Conservation (phyloP, 2,113 vertebrate species). For the Picathartes gymnocephalus region DNA sequence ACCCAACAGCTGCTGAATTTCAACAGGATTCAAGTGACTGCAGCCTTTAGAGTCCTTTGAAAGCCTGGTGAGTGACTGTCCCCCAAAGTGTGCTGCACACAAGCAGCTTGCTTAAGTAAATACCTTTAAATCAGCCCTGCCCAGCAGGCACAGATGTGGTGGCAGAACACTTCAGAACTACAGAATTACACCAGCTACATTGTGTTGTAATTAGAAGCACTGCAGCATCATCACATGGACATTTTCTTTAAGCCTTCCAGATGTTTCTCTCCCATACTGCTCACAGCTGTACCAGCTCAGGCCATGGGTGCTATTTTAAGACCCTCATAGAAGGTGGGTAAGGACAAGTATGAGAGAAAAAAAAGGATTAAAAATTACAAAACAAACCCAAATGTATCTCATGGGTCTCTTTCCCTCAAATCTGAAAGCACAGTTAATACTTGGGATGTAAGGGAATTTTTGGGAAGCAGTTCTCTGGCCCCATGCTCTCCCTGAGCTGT, state of each 20-base stretch:
- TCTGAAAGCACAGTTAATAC: not conserved
- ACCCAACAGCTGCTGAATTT: not conserved
- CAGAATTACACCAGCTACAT: too few relatives aligned
- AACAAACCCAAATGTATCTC: not conserved
- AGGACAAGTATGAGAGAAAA: not conserved
- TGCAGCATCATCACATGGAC: accelerated
- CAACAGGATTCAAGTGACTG: not conserved
- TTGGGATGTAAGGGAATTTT: not conserved
- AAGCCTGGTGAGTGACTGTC: not conserved
- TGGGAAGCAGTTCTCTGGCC: not conserved
- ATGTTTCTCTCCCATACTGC: not conserved
- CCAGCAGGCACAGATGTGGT: not conserved
- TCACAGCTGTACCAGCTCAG: not conserved
- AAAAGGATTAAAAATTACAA: not conserved
- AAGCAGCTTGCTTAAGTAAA: not conserved
- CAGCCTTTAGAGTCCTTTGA: not conserved
- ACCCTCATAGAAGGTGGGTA: not conserved
- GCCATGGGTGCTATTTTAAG: not conserved
- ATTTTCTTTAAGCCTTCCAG: not conserved
- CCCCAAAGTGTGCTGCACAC: not conserved
- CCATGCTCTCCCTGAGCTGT: not conserved
- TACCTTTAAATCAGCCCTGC: not conserved
- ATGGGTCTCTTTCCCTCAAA: not conserved
- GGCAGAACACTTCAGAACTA: not conserved
- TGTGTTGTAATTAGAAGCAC: not conserved